phyloP scores from a whole-genome alignment of 2,888 invertebrate genomes.

The Antitype chi region DNA sequence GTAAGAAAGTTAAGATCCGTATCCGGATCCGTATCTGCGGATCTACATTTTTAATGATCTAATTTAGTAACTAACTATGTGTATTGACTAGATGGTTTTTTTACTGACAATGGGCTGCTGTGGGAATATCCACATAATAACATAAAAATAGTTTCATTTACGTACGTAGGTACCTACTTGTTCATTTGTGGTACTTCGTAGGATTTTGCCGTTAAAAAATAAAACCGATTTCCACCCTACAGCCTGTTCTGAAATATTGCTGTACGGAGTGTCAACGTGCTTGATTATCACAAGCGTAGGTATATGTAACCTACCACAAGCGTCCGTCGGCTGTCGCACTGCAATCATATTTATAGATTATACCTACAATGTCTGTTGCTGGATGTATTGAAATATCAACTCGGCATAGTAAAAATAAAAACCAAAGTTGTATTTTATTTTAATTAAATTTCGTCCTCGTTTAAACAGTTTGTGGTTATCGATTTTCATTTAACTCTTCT shows the following conservation, averaged over 20 bases:
- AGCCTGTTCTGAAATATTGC: slow-evolving; percentile 51
- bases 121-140: background rate
- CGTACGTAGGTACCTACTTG: background rate
- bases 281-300: too few relatives aligned
- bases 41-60: too few relatives aligned
- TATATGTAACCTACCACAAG: background rate
- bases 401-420: slow-evolving; percentile 29
- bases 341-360: slow-evolving; percentile 11
- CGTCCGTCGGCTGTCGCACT: slow-evolving; percentile 8
- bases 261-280: slow-evolving; percentile 28
- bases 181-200: background rate
- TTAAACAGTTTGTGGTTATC: slow-evolving; percentile 76
- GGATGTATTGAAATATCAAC: slow-evolving; percentile 29
- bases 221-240: slow-evolving; percentile 20
- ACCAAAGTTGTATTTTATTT: slow-evolving; percentile 45
- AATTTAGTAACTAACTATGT: too few relatives aligned
- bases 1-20: too few relatives aligned
- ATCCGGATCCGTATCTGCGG: too few relatives aligned
- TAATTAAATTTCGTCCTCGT: slow-evolving; percentile 66
- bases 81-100: background rate
- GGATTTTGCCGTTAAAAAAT: slow-evolving; percentile 28
- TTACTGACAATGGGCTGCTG: background rate
- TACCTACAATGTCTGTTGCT: slow-evolving; percentile 21
- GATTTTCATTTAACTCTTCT: slow-evolving; percentile 88
- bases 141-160: background rate